These are phyloP conservation scores for Paracentrotus lividus DNA, from an alignment of 53 echinoderm and acorn worm genomes.

Conservation along the genomic window DNA sequence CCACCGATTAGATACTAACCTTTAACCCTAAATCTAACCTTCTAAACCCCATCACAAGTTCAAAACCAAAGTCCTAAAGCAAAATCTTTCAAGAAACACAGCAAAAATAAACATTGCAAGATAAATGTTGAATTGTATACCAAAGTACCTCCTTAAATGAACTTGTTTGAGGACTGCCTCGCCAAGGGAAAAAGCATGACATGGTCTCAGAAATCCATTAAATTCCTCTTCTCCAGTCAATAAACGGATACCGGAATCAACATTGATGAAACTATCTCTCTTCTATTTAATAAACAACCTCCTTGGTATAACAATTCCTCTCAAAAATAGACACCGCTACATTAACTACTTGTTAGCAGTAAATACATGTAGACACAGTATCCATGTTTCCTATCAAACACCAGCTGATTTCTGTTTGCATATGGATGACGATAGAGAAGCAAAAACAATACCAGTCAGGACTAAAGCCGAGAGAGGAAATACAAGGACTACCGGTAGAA, in stretches of 20 bases:
- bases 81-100: neutral
- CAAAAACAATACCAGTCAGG: neutral
- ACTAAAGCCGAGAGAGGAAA: conserved; percentile 28
- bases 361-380: neutral
- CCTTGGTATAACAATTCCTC: neutral
- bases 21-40: no score
- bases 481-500: conserved; percentile 20
- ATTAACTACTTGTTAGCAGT: neutral
- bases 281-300: no score
- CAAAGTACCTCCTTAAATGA: conserved; percentile 51
- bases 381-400: neutral
- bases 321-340: neutral
- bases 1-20: no score
- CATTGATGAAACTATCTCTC: neutral
- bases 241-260: neutral
- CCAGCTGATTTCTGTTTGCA: neutral
- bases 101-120: neutral
- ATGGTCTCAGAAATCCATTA: conserved; percentile 30
- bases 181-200: conserved; percentile 50
- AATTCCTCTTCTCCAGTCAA: neutral
- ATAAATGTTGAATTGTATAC: neutral
- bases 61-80: neutral
- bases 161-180: neutral
- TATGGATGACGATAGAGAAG: neutral
- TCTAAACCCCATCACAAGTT: no score